A percentile compares a stretch with the other conserved stretches of the same genome.
Evolutionary conservation across 2,888 invertebrate species (phyloP).

Genomic region (Coenonympha arcania): DNA sequence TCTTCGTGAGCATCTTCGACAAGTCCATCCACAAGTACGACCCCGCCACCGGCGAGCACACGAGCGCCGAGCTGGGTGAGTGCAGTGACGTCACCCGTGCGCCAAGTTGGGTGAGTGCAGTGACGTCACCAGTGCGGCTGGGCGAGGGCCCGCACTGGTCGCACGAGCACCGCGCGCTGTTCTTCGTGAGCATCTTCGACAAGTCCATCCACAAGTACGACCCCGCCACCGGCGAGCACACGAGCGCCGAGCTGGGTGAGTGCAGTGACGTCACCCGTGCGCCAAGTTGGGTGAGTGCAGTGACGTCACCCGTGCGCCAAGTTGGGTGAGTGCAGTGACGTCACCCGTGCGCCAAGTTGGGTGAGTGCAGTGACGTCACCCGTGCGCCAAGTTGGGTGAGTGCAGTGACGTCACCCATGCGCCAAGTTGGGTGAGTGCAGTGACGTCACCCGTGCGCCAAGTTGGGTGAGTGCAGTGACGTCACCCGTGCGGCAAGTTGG

Average conservation of each 20-base stretch:
- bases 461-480: slow-evolving; percentile 67
- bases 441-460: slow-evolving; percentile 70
- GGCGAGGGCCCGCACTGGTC: slow-evolving; percentile 86
- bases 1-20: slow-evolving; percentile 78
- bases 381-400: too few species aligned
- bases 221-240: slow-evolving; percentile 60
- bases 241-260: slow-evolving; percentile 69
- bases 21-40: slow-evolving; percentile 68
- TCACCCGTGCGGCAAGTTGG: too few species aligned
- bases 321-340: too few species aligned
- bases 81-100: too few species aligned
- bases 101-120: slow-evolving; percentile 68
- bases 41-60: slow-evolving; percentile 60
- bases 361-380: too few species aligned
- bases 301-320: too few species aligned
- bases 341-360: too few species aligned
- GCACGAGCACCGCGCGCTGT: slow-evolving; percentile 72
- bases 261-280: too few species aligned
- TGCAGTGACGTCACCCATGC: too few species aligned
- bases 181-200: slow-evolving; percentile 78
- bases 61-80: slow-evolving; percentile 69
- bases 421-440: too few species aligned
- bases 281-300: too few species aligned
- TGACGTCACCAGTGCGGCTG: slow-evolving; percentile 69
- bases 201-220: slow-evolving; percentile 68